phyloP scores from a whole-genome alignment of 2,888 invertebrate genomes.

The Macroteleia sp. region DNA sequence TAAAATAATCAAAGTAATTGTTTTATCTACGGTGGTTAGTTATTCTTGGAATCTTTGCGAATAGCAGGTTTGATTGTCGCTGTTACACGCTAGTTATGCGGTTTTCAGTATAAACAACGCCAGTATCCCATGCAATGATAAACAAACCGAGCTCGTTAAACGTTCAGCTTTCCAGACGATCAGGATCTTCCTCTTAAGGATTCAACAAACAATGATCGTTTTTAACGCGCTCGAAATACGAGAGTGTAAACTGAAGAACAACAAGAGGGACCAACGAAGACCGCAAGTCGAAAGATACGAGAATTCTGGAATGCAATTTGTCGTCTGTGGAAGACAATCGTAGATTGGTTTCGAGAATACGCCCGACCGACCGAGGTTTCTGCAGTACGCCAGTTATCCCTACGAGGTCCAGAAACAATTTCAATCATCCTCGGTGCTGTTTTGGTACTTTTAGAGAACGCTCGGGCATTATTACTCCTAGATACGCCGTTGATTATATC shows the following conservation, averaged over 20 bases:
- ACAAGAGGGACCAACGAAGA: conserved; percentile 61
- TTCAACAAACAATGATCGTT: conserved; percentile 61
- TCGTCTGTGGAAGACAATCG: conserved; percentile 76
- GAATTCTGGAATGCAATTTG: conserved; percentile 78
- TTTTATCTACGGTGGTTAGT: conserved; percentile 4
- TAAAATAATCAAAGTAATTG: conserved; percentile 28
- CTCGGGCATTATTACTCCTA: conserved; percentile 73
- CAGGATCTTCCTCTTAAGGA: conserved; percentile 56
- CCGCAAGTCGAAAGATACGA: conserved; percentile 69
- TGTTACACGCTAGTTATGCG: conserved; percentile 43
- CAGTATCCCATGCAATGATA: conserved; percentile 39
- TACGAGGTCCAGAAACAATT: conserved; percentile 78
- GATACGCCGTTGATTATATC: conserved; percentile 55
- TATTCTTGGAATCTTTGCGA: not conserved
- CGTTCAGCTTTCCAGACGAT: conserved; percentile 38
- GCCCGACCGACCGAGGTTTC: conserved; percentile 54
- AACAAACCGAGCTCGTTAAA: conserved; percentile 58
- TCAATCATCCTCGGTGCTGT: conserved; percentile 77
- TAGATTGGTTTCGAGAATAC: conserved; percentile 71
- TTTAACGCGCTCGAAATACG: conserved; percentile 38
- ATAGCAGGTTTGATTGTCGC: conserved; percentile 32
- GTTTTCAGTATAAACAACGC: conserved; percentile 49
- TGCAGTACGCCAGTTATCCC: conserved; percentile 44
- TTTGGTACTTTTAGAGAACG: conserved; percentile 80
- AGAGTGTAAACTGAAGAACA: conserved; percentile 49